Base-by-base conservation (phyloP, 2,113 vertebrate species). In the Sitta europaea region DNA sequence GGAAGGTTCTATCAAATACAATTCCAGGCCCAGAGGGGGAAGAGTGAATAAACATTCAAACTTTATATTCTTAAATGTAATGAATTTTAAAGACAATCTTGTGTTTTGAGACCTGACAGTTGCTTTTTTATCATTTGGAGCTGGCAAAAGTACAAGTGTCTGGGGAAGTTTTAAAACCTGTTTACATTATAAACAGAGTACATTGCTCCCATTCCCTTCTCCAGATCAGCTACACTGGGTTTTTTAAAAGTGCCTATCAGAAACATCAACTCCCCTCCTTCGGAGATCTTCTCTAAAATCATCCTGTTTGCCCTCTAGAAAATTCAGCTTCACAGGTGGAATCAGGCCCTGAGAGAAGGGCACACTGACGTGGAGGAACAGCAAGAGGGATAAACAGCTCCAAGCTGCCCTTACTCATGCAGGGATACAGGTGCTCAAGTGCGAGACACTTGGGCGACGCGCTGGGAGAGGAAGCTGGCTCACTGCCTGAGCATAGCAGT, bases 361-460 rank as follows among this genome's bases (percentile, higher is more conserved):
- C 24, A 63, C 36, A 11, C 11, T 62, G 28, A 45, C 2, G 2
- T 61, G 74, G 66, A 53, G 28, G 71, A 79, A 42, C 9, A 27
- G 70, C 62, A 57, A 45, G 89, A 68, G 23, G 45, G 23, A 75
- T 50, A 14, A 91, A 31, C 11, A 91, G 74, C 54, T 76, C 58
- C 3, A 1, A 8, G 11, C 91, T 73, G 58, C 43, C 57, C 58
- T 65, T 35, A 15, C 15, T 48, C 62, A 12, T 2, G n/a, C 57
- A 38, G 65, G 14, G 73, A 50, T 63, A 21, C 45, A 42, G 73
- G 66, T 50, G 81, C 40, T 68, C 70, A 22, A 50, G 66, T 9
- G 74, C 0, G 8, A 94, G 91, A 68, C 71, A 1, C 25, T 57
- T 14, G 1, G 24, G 70, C 1, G 0, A 5, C 0, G 0, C 0